A percentile compares a stretch with the other conserved stretches of the same genome.
Conservation (phyloP, 2,113 vertebrate genomes). For the Pollachius pollachius region DNA sequence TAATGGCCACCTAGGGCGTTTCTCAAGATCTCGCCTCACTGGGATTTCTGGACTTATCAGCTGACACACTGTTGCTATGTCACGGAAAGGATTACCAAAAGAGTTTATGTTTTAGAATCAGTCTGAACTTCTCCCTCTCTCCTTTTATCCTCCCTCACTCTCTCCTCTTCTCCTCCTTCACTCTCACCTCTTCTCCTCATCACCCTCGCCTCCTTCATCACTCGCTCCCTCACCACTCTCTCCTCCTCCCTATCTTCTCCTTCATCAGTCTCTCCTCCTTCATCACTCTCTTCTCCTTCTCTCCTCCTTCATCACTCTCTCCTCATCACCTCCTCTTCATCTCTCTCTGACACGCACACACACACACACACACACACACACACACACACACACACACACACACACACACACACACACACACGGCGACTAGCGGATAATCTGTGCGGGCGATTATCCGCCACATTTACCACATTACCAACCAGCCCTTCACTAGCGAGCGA, state of each 20-base stretch:
- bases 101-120: too few relatives aligned
- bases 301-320: not conserved
- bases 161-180: not conserved
- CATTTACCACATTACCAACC: slow-evolving; percentile 47
- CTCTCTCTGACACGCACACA: not conserved
- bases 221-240: not conserved
- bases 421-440: slow-evolving; percentile 8
- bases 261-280: not conserved
- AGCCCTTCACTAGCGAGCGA: slow-evolving; percentile 25
- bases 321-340: not conserved
- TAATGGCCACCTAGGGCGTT: too few relatives aligned
- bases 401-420: too few relatives aligned
- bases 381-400: too few relatives aligned
- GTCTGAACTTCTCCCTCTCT: too few relatives aligned
- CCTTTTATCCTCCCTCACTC: not conserved
- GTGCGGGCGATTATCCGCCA: slow-evolving; percentile 44
- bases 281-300: not conserved
- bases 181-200: not conserved
- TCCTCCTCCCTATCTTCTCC: not conserved
- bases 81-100: too few relatives aligned
- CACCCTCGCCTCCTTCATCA: not conserved
- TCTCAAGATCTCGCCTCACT: too few relatives aligned
- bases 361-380: too few relatives aligned
- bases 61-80: too few relatives aligned
- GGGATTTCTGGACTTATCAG: too few relatives aligned